Percentiles rank a stretch among this genome's conserved stretches.
Conservation (phyloP, 2,888 invertebrate species). For the Elaeidobius kamerunicus region DNA sequence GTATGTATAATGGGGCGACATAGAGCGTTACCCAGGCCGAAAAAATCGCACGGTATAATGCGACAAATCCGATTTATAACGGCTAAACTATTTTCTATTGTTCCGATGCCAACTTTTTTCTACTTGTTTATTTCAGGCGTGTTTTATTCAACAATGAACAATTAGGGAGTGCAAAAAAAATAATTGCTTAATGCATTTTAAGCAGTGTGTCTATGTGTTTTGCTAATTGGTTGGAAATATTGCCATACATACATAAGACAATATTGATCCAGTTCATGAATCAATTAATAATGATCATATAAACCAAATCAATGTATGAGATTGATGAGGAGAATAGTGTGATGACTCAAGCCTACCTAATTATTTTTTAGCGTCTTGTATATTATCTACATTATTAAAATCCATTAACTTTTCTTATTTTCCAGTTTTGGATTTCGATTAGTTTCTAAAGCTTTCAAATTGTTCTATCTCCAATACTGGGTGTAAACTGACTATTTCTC, state of each 20-base stretch:
- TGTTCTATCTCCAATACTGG: no score
- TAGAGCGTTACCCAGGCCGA: conserved; percentile 9
- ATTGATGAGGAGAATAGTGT: no score
- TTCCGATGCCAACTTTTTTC: conserved; percentile 20
- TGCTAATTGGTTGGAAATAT: conserved; percentile 13
- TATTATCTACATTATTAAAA: no score
- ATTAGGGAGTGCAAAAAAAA: conserved; percentile 23
- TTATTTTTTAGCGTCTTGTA: no score
- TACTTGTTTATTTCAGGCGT: conserved; percentile 16
- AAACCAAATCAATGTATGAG: no score
- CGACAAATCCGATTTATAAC: conserved; percentile 28
- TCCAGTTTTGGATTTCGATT: no score
- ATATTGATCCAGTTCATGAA: neutral
- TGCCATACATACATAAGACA: no score
- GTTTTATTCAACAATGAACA: conserved; percentile 27
- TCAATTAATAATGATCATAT: neutral
- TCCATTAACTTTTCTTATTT: no score
- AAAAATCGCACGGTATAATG: conserved; percentile 28
- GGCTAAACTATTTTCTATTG: conserved; percentile 29
- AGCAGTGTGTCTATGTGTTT: conserved; percentile 12
- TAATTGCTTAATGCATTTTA: conserved; percentile 22
- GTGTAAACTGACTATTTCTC: no score
- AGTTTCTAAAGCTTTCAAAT: no score
- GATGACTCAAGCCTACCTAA: no score
- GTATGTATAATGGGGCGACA: conserved; percentile 26